phyloP scores from a whole-genome alignment of 2,797 vertebrate species.

The Phalloptychus januarius region DNA sequence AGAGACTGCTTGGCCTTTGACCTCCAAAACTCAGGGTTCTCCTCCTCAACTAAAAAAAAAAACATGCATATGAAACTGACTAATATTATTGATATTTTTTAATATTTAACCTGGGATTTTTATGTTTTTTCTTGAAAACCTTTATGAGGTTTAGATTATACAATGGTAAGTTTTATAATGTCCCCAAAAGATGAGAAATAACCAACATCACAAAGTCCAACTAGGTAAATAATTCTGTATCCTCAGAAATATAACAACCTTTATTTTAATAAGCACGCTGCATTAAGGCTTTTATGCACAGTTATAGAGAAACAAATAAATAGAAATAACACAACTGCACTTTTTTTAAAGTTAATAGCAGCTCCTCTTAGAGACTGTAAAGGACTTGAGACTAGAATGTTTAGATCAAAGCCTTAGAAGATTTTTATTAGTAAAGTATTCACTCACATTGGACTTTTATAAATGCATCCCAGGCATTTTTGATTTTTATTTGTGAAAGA shows the following conservation, averaged over 20 bases:
- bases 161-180: background rate
- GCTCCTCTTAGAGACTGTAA: no score
- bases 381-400: no score
- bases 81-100: no score
- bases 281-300: background rate
- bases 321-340: background rate
- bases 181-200: background rate
- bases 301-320: background rate
- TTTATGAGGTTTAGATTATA: background rate
- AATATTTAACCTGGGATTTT: background rate
- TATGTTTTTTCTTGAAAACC: background rate
- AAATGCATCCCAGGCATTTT: background rate
- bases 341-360: background rate
- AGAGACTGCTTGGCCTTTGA: constrained; percentile 67
- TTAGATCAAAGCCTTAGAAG: background rate
- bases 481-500: background rate
- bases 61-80: constrained; percentile 14
- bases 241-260: background rate
- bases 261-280: background rate
- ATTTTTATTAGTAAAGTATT: background rate
- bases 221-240: background rate
- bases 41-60: constrained; percentile 71
- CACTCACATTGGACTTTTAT: background rate
- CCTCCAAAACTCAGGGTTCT: constrained; percentile 82
- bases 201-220: background rate